Evolutionary conservation across 1,140 invertebrate species (phyloP), one percentile per base, ranked within the genome.

Genomic region (Tetraneura akinire): DNA sequence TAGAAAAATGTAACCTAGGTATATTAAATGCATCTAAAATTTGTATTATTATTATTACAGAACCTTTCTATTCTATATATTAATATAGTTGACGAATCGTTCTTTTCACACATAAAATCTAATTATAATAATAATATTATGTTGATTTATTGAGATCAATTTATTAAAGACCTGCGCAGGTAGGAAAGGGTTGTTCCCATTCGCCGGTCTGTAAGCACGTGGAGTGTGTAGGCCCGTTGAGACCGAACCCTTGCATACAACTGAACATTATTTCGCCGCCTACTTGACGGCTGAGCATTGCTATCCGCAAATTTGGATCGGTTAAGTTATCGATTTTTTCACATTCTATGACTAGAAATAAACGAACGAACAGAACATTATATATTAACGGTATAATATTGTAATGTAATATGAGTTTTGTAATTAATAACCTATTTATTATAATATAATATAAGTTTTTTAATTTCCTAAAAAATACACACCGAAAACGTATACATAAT

Each of bases 221-320:
- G 10, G 93, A 90, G 85, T 93, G 92, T 8, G 89, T 84, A 1
- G 90, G 87, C 0, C 94, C 94, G 45, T 89, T 86, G n/a, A 95
- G 87, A 37, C 91, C 91, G 86, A 90, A 95, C 37, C 94, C 94
- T 55, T 90, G 88, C 5, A 91, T 87, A 85, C 94, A 96, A 53
- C 90, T 91, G 87, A 95, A 95, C 55, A 91, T 90, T 18, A 91
- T 92, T 60, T 90, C 86, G 0, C 92, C 92, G 11, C 93, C 93
- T 68, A 94, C 92, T 81, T 91, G 90, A 45, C 91, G 88, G 16
- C 91, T 92, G 57, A 93, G 87, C 26, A 93, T 88, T 4, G 91
- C 87, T 60, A 92, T 91, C 55, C 90, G 87, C n/a, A 92, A 86
- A 80, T 90, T 86, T 51, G 87, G 85, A 83, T 89, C 85, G 6